Evolutionary conservation across 1,140 invertebrate species (phyloP), one percentile per base, ranked within the genome.

Genomic region (Hyphantria cunea): DNA sequence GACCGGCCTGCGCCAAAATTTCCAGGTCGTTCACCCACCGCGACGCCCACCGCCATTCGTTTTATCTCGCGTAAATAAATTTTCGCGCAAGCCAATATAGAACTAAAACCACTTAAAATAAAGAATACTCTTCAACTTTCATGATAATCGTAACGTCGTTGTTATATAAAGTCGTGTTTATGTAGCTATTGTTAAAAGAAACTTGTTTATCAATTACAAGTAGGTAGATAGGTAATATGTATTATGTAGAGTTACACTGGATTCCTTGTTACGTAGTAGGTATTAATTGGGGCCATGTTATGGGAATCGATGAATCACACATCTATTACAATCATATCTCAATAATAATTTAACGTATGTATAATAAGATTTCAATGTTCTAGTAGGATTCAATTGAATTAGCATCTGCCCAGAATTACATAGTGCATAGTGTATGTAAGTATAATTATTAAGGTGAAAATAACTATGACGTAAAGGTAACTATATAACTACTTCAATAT

Each of bases 1-100:
- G 88, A 90, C 88, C 88, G 82, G 76, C 80, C 82, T 88, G 88
- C 88, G 87, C 88, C 86, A 90, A 90, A 90, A 86, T 88, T 90
- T 86, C 78, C 88, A 82, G 88, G 82, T 87, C 85, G 66, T 88
- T 88, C 85, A 90, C 85, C 84, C 79, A 73, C 71, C 72, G 68
- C 80, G 80, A 74, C 84, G 80, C 82, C 82, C 82, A 84, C 82
- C 70, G 70, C 72, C 79, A 72, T 78, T 72, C 80, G 74, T 74
- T 81, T 80, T 82, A 88, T 84, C 85, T 87, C 82, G 72, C 68
- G 74, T 80, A 83, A 86, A 86, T 83, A 84, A 53, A 60, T 60
- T 15, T 39, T 32, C 58, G 51, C 56, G 33, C 51, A 45, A 49
- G n/a, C 54, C 31, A 64, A 53, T 59, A 47, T n/a, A 14, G n/a